These are phyloP conservation scores for Bembecia ichneumoniformis DNA, from an alignment of 2,888 invertebrate genomes.

Conservation along the genomic window DNA sequence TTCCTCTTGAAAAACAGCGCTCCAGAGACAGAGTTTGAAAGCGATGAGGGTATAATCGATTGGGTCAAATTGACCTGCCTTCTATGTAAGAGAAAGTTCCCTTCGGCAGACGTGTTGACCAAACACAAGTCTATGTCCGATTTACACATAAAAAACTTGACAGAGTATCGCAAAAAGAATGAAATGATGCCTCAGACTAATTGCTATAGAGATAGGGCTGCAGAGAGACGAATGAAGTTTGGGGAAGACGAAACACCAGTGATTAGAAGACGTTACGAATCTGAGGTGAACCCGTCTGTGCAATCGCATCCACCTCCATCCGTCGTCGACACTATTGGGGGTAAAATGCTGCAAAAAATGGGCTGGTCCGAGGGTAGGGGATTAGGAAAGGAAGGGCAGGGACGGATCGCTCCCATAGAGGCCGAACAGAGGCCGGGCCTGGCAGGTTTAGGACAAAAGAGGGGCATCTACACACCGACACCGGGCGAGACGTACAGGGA, in stretches of 20 bases:
- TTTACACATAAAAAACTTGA: constrained; percentile 92
- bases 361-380: constrained; percentile 99
- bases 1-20: constrained; percentile 56
- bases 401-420: constrained; percentile 92
- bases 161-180: constrained; percentile 57
- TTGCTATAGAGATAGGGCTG: constrained; percentile 93
- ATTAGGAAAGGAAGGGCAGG: constrained; percentile 93
- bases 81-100: constrained; percentile 95
- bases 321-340: constrained; percentile 93
- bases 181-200: constrained; percentile 44
- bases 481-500: constrained; percentile 91
- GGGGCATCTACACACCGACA: constrained; percentile 81
- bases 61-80: constrained; percentile 93
- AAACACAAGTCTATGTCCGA: constrained; percentile 95
- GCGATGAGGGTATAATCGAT: constrained; percentile 86
- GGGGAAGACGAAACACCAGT: constrained; percentile 84
- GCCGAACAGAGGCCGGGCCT: constrained; percentile 78
- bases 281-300: constrained; percentile 61
- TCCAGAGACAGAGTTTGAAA: constrained; percentile 73
- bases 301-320: constrained; percentile 74
- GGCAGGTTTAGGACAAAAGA: constrained; percentile 90
- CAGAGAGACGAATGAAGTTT: constrained; percentile 93
- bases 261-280: constrained; percentile 57
- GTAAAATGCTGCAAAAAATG: constrained; percentile 96
- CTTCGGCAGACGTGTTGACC: constrained; percentile 87